Conservation (phyloP, 2,888 invertebrate genomes). For the Eristalis pertinax region DNA sequence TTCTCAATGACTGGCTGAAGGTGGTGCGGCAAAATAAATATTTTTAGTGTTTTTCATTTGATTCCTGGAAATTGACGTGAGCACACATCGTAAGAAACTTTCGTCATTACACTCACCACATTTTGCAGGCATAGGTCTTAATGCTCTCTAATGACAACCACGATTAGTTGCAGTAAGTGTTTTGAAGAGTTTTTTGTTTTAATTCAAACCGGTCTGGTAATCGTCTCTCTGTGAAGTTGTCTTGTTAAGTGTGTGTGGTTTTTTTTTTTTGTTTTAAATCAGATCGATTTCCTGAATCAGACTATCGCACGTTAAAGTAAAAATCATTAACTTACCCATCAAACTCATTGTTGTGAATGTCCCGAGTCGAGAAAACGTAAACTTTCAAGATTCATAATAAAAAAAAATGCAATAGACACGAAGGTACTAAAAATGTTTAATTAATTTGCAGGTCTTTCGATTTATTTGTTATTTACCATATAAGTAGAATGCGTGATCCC, state of each 20-base stretch:
- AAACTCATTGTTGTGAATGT: background rate
- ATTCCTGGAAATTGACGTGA: background rate
- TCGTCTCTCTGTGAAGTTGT: background rate
- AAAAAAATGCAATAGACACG: background rate
- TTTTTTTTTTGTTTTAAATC: background rate
- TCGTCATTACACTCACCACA: background rate
- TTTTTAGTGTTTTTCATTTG: background rate
- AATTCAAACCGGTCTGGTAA: too few species aligned
- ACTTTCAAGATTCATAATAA: background rate
- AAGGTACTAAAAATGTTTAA: conserved; percentile 17
- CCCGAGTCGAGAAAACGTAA: background rate
- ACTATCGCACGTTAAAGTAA: background rate
- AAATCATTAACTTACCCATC: background rate
- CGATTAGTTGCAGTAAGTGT: background rate
- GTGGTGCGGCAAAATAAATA: background rate
- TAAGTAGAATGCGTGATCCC: conserved; percentile 74
- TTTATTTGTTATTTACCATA: conserved; percentile 77
- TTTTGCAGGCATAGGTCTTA: background rate
- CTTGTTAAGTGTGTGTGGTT: background rate
- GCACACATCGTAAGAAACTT: background rate
- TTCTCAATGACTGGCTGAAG: background rate
- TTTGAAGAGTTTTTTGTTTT: too few species aligned
- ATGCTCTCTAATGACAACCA: background rate
- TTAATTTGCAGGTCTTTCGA: conserved; percentile 77
- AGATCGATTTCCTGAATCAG: background rate